Conservation (phyloP, 2,888 invertebrate species). For the Chaetoderma sp. region DNA sequence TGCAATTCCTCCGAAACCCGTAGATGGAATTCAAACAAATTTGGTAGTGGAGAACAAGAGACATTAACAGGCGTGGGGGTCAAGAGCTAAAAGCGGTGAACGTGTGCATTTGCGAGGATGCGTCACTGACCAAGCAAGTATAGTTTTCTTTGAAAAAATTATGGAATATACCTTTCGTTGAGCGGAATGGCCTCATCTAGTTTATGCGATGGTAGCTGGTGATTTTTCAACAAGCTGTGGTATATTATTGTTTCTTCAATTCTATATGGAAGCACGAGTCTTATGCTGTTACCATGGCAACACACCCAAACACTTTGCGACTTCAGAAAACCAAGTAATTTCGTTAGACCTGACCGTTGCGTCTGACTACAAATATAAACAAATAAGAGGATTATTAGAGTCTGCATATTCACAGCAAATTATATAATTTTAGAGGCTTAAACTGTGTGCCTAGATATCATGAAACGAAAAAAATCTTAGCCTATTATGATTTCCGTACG, state of each 20-base stretch:
- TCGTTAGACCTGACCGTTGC: background rate
- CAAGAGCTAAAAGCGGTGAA: too few relatives aligned
- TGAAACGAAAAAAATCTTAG: too few relatives aligned
- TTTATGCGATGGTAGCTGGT: slow-evolving; percentile 41
- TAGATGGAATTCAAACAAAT: too few relatives aligned
- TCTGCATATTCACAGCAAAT: too few relatives aligned
- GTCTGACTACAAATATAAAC: slow-evolving; percentile 28
- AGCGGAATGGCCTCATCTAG: slow-evolving; percentile 45
- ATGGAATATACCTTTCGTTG: slow-evolving; percentile 39
- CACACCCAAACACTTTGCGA: slow-evolving; percentile 56
- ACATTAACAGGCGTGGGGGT: too few relatives aligned
- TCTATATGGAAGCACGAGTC: slow-evolving; percentile 53
- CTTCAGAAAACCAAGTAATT: slow-evolving; percentile 48
- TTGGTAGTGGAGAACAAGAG: too few relatives aligned
- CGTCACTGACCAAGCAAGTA: too few relatives aligned
- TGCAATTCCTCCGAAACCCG: too few relatives aligned
- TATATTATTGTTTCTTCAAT: slow-evolving; percentile 55
- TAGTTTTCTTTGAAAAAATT: background rate
- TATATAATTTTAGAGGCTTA: too few relatives aligned
- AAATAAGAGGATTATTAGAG: background rate
- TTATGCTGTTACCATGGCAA: slow-evolving; percentile 46
- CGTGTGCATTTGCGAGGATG: too few relatives aligned
- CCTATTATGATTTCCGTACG: too few relatives aligned
- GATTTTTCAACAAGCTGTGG: slow-evolving; percentile 49
- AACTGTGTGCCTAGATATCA: too few relatives aligned